phyloP scores from a whole-genome alignment of 2,888 invertebrate genomes.

The Parnassius apollo region DNA sequence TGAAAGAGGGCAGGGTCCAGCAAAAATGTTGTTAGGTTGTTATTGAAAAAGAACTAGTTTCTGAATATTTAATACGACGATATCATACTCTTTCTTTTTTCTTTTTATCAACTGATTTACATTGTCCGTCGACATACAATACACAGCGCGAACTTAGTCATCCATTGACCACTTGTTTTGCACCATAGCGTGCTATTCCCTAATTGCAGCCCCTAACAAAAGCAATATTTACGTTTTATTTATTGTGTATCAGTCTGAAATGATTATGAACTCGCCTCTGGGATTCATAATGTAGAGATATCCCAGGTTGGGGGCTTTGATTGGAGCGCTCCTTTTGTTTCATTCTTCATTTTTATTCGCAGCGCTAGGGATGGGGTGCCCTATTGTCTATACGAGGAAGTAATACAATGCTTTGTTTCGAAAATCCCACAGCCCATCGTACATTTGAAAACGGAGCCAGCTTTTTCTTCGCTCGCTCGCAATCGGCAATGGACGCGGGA shows the following conservation, averaged over 20 bases:
- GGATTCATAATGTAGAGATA: constrained; percentile 22
- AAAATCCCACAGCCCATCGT: constrained; percentile 35
- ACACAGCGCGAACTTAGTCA: neutral
- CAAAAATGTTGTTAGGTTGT: no score
- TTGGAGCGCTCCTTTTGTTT: constrained; percentile 27
- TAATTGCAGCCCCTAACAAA: constrained; percentile 24
- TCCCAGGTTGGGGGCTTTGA: constrained; percentile 21
- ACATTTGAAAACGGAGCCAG: constrained; percentile 29
- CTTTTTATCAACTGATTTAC: no score
- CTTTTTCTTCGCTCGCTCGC: constrained; percentile 31
- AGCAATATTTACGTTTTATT: constrained; percentile 14
- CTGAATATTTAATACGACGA: no score
- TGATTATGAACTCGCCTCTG: constrained; percentile 28
- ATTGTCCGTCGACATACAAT: no score
- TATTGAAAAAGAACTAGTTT: no score
- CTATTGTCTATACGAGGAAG: constrained; percentile 32
- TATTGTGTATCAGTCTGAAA: constrained; percentile 25
- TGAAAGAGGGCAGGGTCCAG: no score
- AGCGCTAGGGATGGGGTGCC: constrained; percentile 12
- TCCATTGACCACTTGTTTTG: constrained; percentile 17
- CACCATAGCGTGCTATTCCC: constrained; percentile 21
- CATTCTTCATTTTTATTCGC: constrained; percentile 27
- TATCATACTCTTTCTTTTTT: no score
- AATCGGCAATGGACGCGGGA: constrained; percentile 34
- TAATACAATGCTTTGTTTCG: constrained; percentile 30